Percentiles rank a stretch among this genome's conserved stretches.
phyloP scores from a whole-genome alignment of 92 coral and sea anemone genomes.

The Heteractis magnifica region DNA sequence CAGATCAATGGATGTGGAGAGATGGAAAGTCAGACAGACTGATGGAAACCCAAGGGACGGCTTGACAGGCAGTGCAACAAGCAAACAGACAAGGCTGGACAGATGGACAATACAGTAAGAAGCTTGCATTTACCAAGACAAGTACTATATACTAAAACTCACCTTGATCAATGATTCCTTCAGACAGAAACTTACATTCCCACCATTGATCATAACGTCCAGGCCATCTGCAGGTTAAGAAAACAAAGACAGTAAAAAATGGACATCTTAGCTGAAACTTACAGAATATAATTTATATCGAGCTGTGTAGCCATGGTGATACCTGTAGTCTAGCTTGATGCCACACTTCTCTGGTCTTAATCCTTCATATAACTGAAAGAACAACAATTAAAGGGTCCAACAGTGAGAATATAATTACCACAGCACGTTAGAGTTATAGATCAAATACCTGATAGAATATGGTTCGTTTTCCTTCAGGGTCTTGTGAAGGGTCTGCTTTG shows the following conservation, averaged over 20 bases:
- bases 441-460: slow-evolving; percentile 76
- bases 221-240: slow-evolving; percentile 70
- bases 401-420: background rate
- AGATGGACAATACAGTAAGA: background rate
- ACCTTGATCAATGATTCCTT: slow-evolving; percentile 99
- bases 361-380: slow-evolving; percentile 79
- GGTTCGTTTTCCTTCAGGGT: slow-evolving; percentile 86
- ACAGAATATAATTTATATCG: background rate
- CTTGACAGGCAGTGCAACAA: background rate
- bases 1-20: background rate
- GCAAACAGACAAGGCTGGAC: background rate
- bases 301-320: background rate
- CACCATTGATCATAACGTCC: slow-evolving; percentile 98
- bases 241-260: background rate
- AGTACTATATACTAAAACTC: background rate
- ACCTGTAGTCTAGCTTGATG: slow-evolving; percentile 89
- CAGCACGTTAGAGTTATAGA: background rate
- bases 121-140: too few relatives aligned
- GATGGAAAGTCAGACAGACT: background rate
- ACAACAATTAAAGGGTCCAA: too few relatives aligned
- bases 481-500: slow-evolving; percentile 80
- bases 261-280: background rate
- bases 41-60: background rate
- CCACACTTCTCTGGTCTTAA: slow-evolving; percentile 92
- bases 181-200: slow-evolving; percentile 97